phyloP scores from a whole-genome alignment of 2,888 invertebrate species.

The Escarpia spicata region DNA sequence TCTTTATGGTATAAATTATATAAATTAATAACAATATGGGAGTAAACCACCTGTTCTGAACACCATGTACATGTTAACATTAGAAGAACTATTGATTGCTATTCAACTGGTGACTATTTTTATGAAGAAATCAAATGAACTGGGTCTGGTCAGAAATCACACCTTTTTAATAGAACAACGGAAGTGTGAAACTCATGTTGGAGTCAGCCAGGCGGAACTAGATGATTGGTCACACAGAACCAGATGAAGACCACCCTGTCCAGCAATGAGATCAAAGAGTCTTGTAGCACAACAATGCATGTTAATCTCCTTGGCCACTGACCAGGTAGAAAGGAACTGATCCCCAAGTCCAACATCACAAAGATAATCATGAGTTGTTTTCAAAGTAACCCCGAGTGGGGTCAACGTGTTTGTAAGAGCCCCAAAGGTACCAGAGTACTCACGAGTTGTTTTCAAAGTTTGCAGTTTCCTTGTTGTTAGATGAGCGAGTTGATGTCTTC shows the following conservation, averaged over 20 bases:
- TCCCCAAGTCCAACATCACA: background rate
- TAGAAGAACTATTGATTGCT: no score
- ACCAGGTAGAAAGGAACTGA: background rate
- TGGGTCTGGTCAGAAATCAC: background rate
- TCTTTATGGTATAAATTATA: no score
- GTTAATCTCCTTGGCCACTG: background rate
- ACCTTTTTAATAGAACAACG: background rate
- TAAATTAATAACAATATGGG: no score
- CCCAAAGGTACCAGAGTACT: background rate
- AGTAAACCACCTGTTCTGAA: no score
- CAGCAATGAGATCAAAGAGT: background rate
- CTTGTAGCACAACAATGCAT: background rate
- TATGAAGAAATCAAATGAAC: background rate
- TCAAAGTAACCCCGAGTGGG: background rate
- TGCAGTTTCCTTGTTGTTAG: background rate
- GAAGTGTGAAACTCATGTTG: background rate
- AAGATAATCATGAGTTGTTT: background rate
- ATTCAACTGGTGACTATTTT: no score
- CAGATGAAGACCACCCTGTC: background rate
- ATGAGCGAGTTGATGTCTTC: background rate
- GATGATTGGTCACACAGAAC: background rate
- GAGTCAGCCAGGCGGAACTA: background rate
- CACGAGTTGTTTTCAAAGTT: slow-evolving; percentile 1
- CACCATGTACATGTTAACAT: no score
- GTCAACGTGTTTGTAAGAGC: background rate